Evolutionary conservation across 2,113 vertebrate genomes (phyloP).

Genomic region (Dasyprocta punctata): DNA sequence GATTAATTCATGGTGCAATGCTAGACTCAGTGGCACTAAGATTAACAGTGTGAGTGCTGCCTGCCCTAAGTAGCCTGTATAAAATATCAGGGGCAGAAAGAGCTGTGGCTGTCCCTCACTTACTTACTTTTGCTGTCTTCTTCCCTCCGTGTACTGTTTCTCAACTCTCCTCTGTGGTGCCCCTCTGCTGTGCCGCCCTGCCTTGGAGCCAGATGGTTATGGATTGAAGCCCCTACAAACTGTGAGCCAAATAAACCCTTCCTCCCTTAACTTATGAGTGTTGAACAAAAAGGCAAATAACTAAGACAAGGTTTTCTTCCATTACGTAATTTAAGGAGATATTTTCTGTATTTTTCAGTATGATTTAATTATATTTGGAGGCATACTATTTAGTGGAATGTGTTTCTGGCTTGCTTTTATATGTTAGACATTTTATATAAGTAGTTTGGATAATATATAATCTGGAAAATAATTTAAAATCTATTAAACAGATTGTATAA

Average conservation of each 20-base stretch:
- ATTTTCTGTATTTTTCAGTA: not conserved
- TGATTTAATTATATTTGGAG: not conserved
- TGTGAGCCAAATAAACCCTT: no score
- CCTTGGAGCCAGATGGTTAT: no score
- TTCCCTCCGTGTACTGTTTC: not conserved
- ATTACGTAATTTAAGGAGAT: not conserved
- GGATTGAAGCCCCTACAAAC: no score
- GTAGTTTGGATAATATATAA: not conserved
- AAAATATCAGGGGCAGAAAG: not conserved
- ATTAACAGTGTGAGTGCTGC: not conserved
- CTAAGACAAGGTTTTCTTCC: not conserved
- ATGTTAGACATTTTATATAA: not conserved
- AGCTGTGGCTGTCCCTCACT: not conserved
- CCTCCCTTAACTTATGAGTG: no score
- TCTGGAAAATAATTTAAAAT: not conserved
- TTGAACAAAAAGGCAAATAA: no score
- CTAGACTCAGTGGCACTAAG: not conserved
- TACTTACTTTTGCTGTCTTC: not conserved
- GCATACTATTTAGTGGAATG: not conserved
- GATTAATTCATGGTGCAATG: not conserved
- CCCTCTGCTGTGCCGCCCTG: no score
- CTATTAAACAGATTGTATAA: not conserved
- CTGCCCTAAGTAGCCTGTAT: not conserved
- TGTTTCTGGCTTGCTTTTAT: conserved; percentile 26
- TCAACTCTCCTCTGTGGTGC: no score